Percentiles rank a stretch among this genome's conserved stretches.
These are phyloP conservation scores for Sphaerodactylus townsendi DNA, from an alignment of 2,113 vertebrate species.

Conservation along the genomic window DNA sequence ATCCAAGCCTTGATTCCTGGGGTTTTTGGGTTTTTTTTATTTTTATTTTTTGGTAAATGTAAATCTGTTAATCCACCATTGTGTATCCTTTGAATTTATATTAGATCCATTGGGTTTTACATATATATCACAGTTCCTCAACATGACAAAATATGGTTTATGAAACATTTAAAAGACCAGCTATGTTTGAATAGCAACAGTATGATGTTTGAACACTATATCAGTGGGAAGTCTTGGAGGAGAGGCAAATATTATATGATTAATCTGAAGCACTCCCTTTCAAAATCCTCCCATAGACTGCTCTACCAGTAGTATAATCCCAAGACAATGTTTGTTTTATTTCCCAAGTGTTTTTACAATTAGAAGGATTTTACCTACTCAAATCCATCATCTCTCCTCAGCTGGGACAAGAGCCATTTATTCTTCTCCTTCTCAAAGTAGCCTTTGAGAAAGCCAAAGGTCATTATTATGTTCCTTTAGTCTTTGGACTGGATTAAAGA, in stretches of 20 bases:
- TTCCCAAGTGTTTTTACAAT: background rate
- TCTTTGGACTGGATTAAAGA: background rate
- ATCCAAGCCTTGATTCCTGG: background rate
- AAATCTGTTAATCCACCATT: background rate
- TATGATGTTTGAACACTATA: background rate
- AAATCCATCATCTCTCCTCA: background rate
- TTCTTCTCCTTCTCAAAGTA: background rate
- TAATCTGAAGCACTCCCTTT: background rate
- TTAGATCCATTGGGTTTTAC: background rate
- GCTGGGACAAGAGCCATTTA: background rate
- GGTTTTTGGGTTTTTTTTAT: too few relatives aligned
- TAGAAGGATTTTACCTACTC: background rate
- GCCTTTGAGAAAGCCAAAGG: background rate
- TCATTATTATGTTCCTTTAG: background rate
- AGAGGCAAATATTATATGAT: background rate
- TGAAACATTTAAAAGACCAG: background rate
- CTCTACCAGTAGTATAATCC: background rate
- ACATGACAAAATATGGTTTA: background rate
- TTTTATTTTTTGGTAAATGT: slow-evolving; percentile 20
- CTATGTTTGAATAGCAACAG: background rate
- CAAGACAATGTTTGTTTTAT: background rate
- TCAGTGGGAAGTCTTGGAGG: background rate
- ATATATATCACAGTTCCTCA: background rate
- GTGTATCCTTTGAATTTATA: background rate
- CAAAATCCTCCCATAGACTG: too few relatives aligned